Percentiles rank a stretch among this genome's conserved stretches.
These are phyloP conservation scores for Erpetoichthys calabaricus DNA, from an alignment of 2,797 vertebrate species.

Conservation along the genomic window DNA sequence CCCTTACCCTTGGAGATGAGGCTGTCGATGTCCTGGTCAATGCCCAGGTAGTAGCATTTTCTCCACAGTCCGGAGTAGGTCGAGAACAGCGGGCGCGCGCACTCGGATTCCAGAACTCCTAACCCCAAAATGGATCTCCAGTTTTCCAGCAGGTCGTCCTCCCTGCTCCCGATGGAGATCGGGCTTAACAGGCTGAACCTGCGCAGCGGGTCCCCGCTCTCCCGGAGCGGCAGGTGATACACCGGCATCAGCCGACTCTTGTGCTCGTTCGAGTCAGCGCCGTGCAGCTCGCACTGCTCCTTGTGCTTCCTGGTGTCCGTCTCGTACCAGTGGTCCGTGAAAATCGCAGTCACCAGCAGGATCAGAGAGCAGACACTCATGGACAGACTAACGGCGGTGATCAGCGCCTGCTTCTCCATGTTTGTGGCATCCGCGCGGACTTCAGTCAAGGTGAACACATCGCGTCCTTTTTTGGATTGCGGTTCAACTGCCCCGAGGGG, in stretches of 20 bases:
- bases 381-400: slow-evolving; percentile 55
- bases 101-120: slow-evolving; percentile 71
- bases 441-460: no score
- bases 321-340: slow-evolving; percentile 71
- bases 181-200: slow-evolving; percentile 51
- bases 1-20: slow-evolving; percentile 61
- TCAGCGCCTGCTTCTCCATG: slow-evolving; percentile 55
- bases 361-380: slow-evolving; percentile 57
- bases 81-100: slow-evolving; percentile 66
- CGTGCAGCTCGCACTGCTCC: slow-evolving; percentile 58
- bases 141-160: slow-evolving; percentile 60
- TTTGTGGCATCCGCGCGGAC: slow-evolving; percentile 12
- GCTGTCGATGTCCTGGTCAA: slow-evolving; percentile 65
- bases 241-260: slow-evolving; percentile 65
- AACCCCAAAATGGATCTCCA: slow-evolving; percentile 69
- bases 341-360: slow-evolving; percentile 64
- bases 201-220: slow-evolving; percentile 40
- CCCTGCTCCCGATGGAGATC: slow-evolving; percentile 51
- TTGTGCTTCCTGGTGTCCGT: slow-evolving; percentile 68
- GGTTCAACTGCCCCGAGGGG: background rate
- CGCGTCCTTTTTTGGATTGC: background rate
- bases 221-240: slow-evolving; percentile 71
- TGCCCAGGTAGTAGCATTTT: slow-evolving; percentile 62
- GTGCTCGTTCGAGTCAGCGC: slow-evolving; percentile 63
- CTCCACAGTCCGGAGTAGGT: slow-evolving; percentile 69